Conservation (phyloP, 2,888 invertebrate species). For the Drosophila emarginata region DNA sequence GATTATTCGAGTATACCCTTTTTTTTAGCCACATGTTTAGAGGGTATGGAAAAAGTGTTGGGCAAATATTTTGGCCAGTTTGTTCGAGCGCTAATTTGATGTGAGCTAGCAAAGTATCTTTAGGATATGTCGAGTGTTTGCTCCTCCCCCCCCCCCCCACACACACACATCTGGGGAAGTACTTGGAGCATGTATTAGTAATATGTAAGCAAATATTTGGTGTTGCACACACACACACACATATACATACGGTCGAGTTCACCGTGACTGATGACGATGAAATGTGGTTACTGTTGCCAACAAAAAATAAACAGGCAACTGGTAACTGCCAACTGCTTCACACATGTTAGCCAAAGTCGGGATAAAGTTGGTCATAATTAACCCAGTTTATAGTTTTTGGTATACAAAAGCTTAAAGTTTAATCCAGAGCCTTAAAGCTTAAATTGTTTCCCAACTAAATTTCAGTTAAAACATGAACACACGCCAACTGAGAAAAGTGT, state of each 20-base stretch:
- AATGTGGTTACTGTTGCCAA: background rate
- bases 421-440: background rate
- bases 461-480: no score
- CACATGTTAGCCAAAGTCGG: background rate
- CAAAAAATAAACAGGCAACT: background rate
- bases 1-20: no score
- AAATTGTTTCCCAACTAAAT: no score
- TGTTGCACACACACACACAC: constrained; percentile 22
- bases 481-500: no score
- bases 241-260: constrained; percentile 49
- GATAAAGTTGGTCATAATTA: background rate
- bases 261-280: constrained; percentile 8
- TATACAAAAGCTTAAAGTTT: background rate
- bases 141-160: background rate
- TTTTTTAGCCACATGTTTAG: background rate
- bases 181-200: constrained; percentile 4
- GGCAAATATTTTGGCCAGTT: constrained; percentile 37
- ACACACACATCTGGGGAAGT: background rate
- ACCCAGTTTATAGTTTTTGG: background rate
- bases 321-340: background rate
- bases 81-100: constrained; percentile 40
- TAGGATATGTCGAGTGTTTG: constrained; percentile 15
- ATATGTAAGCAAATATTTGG: constrained; percentile 59
- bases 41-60: constrained; percentile 25
- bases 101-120: constrained; percentile 27